Base-by-base conservation (phyloP, 2,888 invertebrate species). In the Aspidapion aeneum region DNA sequence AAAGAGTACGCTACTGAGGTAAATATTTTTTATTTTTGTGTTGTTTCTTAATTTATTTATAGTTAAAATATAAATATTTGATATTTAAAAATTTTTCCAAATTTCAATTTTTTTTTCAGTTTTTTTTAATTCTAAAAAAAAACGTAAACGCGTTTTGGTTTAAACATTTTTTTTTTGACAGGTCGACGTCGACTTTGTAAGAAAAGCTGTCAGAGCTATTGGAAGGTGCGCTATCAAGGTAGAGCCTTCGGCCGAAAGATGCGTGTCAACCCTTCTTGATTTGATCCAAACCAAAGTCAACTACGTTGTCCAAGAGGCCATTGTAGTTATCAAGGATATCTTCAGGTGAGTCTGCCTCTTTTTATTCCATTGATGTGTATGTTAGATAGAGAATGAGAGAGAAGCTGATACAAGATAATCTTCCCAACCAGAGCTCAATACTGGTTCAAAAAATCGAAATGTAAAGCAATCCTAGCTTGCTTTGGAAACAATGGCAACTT, bases 271-370 rank as follows among this genome's bases (percentile, higher is more conserved):
- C 0, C 84, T 99, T 7, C 82, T 99, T 19, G 99, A 99, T 79
- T 85, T 99, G 61, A 99, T 99, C 76, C 98, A 99, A 81, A 99
- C 99, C 0, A 99, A 99, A 83, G 98, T 95, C 18, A 99, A 99
- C 84, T 99, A 99, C 78, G 99, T 99, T 17, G 99, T 99, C 0
- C 99, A 99, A 80, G 99, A 99, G 79, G 99, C 99, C 0, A 98
- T 99, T 68, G 99, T 99, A 12, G 99, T 99, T 19, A 99, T 99
- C 76, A 99, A 99, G 82, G 96, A 96, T 76, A 96, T 96, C 68
- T 96, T 96, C 86, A 77, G 79, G 79, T 78, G 66, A 85, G 94
- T 66, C 17, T 19, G n/a, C n/a, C n/a, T n/a, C n/a, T n/a, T n/a
- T n/a, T n/a, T n/a, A n/a, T n/a, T n/a, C n/a, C n/a, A n/a, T n/a